Conservation (phyloP, 2,113 vertebrate genomes). For the Rhea americana region DNA sequence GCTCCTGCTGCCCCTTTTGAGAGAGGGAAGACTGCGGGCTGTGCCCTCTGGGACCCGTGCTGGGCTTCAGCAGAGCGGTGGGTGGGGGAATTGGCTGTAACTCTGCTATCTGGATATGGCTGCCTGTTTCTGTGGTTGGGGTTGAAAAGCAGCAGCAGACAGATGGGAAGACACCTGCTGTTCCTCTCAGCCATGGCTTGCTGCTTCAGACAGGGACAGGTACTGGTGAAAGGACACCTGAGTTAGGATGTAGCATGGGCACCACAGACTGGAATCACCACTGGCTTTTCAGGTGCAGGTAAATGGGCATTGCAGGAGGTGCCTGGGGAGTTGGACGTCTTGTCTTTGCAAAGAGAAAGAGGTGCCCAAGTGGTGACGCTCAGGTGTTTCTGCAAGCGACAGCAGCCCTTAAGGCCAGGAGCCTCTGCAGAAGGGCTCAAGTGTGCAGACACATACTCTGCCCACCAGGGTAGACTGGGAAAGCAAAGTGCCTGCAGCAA, state of each 20-base stretch:
- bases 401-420: neutral
- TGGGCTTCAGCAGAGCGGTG: neutral
- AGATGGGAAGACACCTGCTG: neutral
- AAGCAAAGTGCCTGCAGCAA: constrained; percentile 18
- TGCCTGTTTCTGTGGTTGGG: neutral
- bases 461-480: constrained; percentile 21
- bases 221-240: constrained; percentile 2
- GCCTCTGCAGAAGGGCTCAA: constrained; percentile 7
- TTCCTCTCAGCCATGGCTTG: constrained; percentile 56
- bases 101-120: neutral
- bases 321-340: neutral
- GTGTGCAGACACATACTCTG: neutral
- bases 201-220: constrained; percentile 46
- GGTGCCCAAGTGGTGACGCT: neutral
- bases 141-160: neutral
- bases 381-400: neutral
- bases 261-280: constrained; percentile 9
- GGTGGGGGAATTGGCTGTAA: neutral
- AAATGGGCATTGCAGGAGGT: constrained; percentile 3
- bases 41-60: neutral
- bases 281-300: constrained; percentile 46
- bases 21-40: neutral
- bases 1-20: neutral
- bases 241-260: neutral
- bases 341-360: neutral